Base-by-base conservation (phyloP, 2,113 vertebrate species). In the Poeciliopsis retropinna region DNA sequence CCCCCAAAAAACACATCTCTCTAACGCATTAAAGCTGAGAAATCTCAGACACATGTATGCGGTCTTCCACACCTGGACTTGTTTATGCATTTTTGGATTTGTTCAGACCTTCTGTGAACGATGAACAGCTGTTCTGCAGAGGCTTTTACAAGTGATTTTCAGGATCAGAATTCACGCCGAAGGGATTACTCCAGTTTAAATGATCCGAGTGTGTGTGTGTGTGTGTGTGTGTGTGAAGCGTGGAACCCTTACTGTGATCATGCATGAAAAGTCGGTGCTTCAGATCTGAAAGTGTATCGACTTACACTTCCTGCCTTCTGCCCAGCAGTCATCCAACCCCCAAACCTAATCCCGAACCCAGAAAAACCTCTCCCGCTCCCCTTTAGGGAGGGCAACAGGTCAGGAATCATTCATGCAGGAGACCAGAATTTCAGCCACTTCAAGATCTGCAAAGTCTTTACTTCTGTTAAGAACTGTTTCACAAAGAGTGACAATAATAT, bases 271-370 rank as follows among this genome's bases (percentile, higher is more conserved):
- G 67, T 57, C 32, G 67, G 72, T 54, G 82, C 86, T 92, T 93
- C 79, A 90, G 86, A 92, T 89, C 84, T 88, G 89, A 92, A 92
- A 85, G 85, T 81, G 78, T 87, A 90, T 93, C 80, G 39, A 72
- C 80, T 94, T 91, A 89, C 90, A 81, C 86, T 85, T 91, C 90
- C 88, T 88, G 90, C 75, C 85, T 85, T 74, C 64, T 67, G 87
- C 81, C 71, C 77, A 68, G 75, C 54, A 74, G 85, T 85, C 86
- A 87, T 80, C 80, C 78, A 67, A 83, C 78, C 78, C 83, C 81
- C 39, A 61, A 70, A 37, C 72, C 64, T 81, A 84, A 89, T 86
- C 76, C 81, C 76, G 34, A 70, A 73, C 63, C 70, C 62, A 67
- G 0, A 81, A 78, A 88, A 73, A 57, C 70, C 14, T 81, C 62